phyloP scores from a whole-genome alignment of 1,140 invertebrate species.

The Phymorhynchus buccinoides region DNA sequence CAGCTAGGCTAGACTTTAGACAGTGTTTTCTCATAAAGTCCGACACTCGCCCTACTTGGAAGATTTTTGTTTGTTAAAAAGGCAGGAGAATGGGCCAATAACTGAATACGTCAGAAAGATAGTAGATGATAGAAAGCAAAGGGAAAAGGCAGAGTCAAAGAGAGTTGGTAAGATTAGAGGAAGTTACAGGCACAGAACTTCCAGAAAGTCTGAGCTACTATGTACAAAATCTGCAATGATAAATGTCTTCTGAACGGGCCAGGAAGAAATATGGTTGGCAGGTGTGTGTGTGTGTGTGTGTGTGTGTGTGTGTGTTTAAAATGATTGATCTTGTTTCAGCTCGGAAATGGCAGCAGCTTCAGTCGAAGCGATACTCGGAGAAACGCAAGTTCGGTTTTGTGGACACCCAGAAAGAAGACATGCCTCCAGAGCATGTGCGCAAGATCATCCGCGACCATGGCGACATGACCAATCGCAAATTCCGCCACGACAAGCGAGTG shows the following conservation, averaged over 20 bases:
- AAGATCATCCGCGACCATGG: constrained; percentile 99
- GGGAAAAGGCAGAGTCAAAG: too few relatives aligned
- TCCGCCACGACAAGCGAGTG: constrained; percentile 98
- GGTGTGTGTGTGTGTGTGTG: neutral
- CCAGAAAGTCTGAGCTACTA: too few relatives aligned
- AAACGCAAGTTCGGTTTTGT: constrained; percentile 99
- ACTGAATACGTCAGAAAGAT: too few relatives aligned
- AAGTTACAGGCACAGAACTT: too few relatives aligned
- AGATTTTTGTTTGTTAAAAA: too few relatives aligned
- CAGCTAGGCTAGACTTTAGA: too few relatives aligned
- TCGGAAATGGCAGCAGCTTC: constrained; percentile 98
- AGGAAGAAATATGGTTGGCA: neutral
- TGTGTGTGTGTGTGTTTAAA: neutral
- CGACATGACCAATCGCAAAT: constrained; percentile 99
- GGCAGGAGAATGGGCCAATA: too few relatives aligned
- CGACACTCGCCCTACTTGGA: neutral
- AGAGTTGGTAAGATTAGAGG: too few relatives aligned
- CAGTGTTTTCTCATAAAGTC: too few relatives aligned
- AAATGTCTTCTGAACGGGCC: neutral
- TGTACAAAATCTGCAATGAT: neutral
- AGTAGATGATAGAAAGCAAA: too few relatives aligned
- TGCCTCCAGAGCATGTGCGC: constrained; percentile 98
- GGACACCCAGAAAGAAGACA: constrained; percentile 99
- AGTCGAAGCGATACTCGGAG: constrained; percentile 97
- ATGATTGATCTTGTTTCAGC: constrained; percentile 76